Conservation (phyloP, 2,797 vertebrate species). For the Lithobates sylvaticus region DNA sequence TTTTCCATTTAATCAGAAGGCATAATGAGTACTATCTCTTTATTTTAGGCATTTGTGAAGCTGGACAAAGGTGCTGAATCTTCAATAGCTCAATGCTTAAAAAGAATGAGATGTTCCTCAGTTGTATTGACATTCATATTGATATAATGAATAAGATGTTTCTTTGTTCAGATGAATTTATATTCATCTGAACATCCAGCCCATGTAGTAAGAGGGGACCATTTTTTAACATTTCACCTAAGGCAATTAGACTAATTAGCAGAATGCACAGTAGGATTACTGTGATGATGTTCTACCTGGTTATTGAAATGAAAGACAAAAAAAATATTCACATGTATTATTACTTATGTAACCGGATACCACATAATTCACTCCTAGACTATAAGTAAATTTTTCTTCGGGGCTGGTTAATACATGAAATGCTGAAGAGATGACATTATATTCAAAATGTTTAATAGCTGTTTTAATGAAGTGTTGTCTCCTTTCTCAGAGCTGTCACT, state of each 20-base stretch:
- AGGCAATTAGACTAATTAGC: slow-evolving; percentile 61
- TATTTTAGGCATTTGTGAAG: slow-evolving; percentile 59
- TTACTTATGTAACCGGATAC: slow-evolving; percentile 36
- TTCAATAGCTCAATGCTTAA: slow-evolving; percentile 50
- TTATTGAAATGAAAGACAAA: slow-evolving; percentile 37
- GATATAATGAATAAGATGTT: slow-evolving; percentile 55
- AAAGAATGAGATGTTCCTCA: slow-evolving; percentile 59
- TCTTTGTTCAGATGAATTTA: slow-evolving; percentile 54
- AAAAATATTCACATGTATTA: slow-evolving; percentile 14
- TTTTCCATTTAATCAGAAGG: slow-evolving; percentile 50
- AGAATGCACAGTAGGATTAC: slow-evolving; percentile 35
- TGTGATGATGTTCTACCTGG: slow-evolving; percentile 47
- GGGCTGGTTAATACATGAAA: slow-evolving; percentile 19
- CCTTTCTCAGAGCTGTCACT: slow-evolving; percentile 77
- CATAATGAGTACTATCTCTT: slow-evolving; percentile 56
- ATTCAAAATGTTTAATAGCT: slow-evolving; percentile 69
- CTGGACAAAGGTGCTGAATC: slow-evolving; percentile 47
- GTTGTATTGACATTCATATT: slow-evolving; percentile 61
- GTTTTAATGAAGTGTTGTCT: slow-evolving; percentile 76
- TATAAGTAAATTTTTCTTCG: slow-evolving; percentile 26
- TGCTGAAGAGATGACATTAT: slow-evolving; percentile 57
- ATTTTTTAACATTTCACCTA: slow-evolving; percentile 57
- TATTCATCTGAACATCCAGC: slow-evolving; percentile 52
- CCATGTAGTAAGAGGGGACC: slow-evolving; percentile 44
- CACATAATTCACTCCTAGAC: slow-evolving; percentile 10